A percentile compares a stretch with the other conserved stretches of the same genome.
Evolutionary conservation across 2,888 invertebrate species (phyloP).

Genomic region (Dascillus cervinus): DNA sequence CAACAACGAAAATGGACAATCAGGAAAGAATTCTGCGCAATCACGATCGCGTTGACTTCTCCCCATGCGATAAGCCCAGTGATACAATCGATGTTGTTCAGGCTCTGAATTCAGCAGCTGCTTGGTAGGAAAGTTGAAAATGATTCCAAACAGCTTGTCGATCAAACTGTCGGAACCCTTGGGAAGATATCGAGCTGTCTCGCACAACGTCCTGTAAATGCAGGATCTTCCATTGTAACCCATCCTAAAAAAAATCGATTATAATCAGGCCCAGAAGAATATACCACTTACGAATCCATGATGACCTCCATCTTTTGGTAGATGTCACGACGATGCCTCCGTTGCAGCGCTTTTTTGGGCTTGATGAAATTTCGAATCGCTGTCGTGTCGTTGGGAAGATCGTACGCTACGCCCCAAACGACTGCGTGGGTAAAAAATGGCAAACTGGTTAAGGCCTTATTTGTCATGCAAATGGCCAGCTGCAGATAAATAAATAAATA

Average conservation of each 20-base stretch:
- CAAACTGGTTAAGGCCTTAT: slow-evolving; percentile 45
- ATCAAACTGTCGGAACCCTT: slow-evolving; percentile 57
- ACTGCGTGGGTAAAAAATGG: slow-evolving; percentile 59
- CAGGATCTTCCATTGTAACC: slow-evolving; percentile 67
- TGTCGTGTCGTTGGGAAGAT: slow-evolving; percentile 58
- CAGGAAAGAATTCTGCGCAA: slow-evolving; percentile 51
- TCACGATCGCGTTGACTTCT: slow-evolving; percentile 28
- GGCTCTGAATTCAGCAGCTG: slow-evolving; percentile 57
- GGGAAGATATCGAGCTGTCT: slow-evolving; percentile 57
- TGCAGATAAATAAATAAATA: too few species aligned
- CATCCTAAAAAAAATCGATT: slow-evolving; percentile 48
- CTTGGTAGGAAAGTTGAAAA: slow-evolving; percentile 57
- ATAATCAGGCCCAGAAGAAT: too few species aligned
- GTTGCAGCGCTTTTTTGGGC: slow-evolving; percentile 44
- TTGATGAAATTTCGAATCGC: slow-evolving; percentile 20
- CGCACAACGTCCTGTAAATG: slow-evolving; percentile 64
- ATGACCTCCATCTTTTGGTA: slow-evolving; percentile 61
- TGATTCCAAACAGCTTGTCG: slow-evolving; percentile 60
- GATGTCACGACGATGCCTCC: slow-evolving; percentile 58
- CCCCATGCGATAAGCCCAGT: slow-evolving; percentile 54
- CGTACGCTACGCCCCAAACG: slow-evolving; percentile 69
- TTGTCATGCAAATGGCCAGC: slow-evolving; percentile 52
- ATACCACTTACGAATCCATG: slow-evolving; percentile 62
- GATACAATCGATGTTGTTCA: slow-evolving; percentile 56
- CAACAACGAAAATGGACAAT: slow-evolving; percentile 63